Conservation (phyloP, 2,113 vertebrate genomes). For the Eulemur rufifrons region DNA sequence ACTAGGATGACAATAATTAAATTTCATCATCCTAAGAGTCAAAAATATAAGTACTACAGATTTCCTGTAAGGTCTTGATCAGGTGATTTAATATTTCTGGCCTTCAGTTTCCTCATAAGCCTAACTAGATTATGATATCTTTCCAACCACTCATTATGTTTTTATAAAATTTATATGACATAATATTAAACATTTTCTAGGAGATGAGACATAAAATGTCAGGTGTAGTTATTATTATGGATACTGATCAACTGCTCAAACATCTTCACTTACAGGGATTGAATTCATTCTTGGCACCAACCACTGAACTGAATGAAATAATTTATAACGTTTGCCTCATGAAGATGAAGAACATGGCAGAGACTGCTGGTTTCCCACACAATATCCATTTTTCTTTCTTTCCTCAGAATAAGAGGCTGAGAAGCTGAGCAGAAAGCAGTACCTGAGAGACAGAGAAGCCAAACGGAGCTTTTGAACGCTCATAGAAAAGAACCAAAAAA, state of each 20-base stretch:
- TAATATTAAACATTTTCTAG: constrained; percentile 20
- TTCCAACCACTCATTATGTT: not conserved
- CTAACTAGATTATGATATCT: constrained; percentile 5
- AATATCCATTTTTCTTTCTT: not conserved
- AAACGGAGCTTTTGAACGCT: not conserved
- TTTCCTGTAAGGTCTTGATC: constrained; percentile 17
- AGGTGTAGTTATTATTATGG: not conserved
- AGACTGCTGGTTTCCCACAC: not conserved
- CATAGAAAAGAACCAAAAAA: not conserved
- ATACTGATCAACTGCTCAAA: not conserved
- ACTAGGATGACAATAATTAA: not conserved
- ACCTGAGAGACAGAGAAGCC: not conserved
- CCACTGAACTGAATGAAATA: not conserved
- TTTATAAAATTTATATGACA: not conserved
- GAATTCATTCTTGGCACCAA: not conserved
- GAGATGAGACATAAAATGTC: not conserved
- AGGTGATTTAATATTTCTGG: constrained; percentile 35
- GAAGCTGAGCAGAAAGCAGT: not conserved
- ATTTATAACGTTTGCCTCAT: not conserved
- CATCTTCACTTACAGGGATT: not conserved
- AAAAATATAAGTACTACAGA: not conserved
- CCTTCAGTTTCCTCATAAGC: not conserved
- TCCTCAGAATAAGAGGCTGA: not conserved
- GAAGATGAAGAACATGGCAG: not conserved
- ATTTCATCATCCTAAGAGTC: not conserved